A percentile compares a stretch with the other conserved stretches of the same genome.
Evolutionary conservation across 2,888 invertebrate species (phyloP).

Genomic region (Lapara coniferarum): DNA sequence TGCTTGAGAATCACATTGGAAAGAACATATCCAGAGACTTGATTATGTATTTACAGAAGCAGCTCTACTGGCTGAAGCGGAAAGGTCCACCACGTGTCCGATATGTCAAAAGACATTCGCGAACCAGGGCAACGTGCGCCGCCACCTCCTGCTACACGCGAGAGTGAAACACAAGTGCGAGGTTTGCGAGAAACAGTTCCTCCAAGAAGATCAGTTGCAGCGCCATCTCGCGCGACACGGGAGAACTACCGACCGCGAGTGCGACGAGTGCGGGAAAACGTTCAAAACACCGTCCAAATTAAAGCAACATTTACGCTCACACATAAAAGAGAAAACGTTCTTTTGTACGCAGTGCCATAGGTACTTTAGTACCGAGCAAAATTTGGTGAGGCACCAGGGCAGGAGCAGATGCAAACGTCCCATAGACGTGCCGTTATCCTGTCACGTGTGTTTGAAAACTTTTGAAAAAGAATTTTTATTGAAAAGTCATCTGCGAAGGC

Average conservation of each 20-base stretch:
- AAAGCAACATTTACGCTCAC: conserved; percentile 50
- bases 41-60: background rate
- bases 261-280: conserved; percentile 49
- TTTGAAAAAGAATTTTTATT: conserved; percentile 44
- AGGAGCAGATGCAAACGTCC: conserved; percentile 39
- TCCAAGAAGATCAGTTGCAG: conserved; percentile 32
- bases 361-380: conserved; percentile 34
- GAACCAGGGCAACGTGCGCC: conserved; percentile 37
- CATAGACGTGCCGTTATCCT: background rate
- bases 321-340: conserved; percentile 44
- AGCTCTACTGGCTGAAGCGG: background rate
- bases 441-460: conserved; percentile 38
- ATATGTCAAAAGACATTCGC: conserved; percentile 44
- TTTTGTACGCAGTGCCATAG: conserved; percentile 42
- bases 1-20: too few relatives aligned
- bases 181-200: conserved; percentile 39
- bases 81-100: conserved; percentile 32
- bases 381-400: conserved; percentile 42
- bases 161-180: conserved; percentile 37
- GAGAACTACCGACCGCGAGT: conserved; percentile 36
- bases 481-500: conserved; percentile 44
- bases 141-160: conserved; percentile 40
- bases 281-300: conserved; percentile 54
- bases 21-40: too few relatives aligned
- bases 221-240: conserved; percentile 42